These are phyloP conservation scores for Typhlomys cinereus DNA, from an alignment of 2,113 vertebrate genomes.

Conservation along the genomic window DNA sequence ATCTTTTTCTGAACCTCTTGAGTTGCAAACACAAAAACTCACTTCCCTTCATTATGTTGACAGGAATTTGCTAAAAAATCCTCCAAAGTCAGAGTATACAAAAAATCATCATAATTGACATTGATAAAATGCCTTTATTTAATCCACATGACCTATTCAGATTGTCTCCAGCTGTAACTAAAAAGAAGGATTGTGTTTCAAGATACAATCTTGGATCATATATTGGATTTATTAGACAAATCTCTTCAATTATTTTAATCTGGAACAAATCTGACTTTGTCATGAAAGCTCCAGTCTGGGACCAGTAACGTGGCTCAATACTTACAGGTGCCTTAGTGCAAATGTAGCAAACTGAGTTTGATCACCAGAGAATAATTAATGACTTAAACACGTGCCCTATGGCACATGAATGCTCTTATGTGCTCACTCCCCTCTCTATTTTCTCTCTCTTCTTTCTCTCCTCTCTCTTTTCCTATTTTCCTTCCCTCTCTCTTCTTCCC, in stretches of 20 bases:
- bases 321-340: no score
- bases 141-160: background rate
- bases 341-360: no score
- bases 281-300: background rate
- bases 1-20: background rate
- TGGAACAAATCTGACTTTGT: background rate
- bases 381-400: no score
- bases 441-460: no score
- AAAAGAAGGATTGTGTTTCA: background rate
- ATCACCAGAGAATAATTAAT: no score
- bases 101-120: background rate
- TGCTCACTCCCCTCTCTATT: no score
- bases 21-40: conserved; percentile 3
- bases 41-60: background rate
- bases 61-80: background rate
- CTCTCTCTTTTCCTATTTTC: no score
- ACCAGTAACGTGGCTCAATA: no score
- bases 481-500: no score
- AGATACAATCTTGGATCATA: background rate
- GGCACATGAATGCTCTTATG: no score
- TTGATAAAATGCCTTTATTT: background rate
- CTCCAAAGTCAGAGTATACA: background rate
- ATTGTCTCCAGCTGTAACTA: background rate
- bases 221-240: background rate
- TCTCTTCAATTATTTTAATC: background rate